phyloP scores from a whole-genome alignment of 64 coral and sea anemone genomes.

The Montipora capricornis region DNA sequence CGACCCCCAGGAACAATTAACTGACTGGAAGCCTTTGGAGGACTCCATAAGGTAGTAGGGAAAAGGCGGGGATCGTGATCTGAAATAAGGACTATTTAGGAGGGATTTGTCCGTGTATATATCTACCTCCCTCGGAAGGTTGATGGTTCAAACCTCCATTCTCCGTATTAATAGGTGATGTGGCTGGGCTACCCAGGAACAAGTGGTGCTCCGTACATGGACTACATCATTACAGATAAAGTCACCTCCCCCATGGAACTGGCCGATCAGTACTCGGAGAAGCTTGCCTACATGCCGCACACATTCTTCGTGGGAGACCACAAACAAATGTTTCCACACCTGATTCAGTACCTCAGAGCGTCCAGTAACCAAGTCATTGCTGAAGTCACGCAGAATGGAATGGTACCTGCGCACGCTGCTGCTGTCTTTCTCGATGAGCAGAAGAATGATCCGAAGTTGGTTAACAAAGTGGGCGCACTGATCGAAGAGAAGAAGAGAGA shows the following conservation, averaged over 20 bases:
- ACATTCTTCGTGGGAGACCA: slow-evolving; percentile 99
- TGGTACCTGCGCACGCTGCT: slow-evolving; percentile 59
- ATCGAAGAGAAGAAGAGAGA: slow-evolving; percentile 94
- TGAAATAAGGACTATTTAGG: too few relatives aligned
- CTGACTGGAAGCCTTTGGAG: too few relatives aligned
- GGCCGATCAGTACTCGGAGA: slow-evolving; percentile 93
- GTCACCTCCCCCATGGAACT: slow-evolving; percentile 88
- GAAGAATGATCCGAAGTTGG: slow-evolving; percentile 74
- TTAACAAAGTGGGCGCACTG: slow-evolving; percentile 78
- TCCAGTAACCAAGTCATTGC: slow-evolving; percentile 58
- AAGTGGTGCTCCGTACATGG: slow-evolving; percentile 99
- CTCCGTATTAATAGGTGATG: slow-evolving; percentile 74
- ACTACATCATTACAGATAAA: slow-evolving; percentile 97
- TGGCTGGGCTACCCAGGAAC: slow-evolving; percentile 98
- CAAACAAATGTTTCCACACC: slow-evolving; percentile 99
- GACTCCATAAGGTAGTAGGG: too few relatives aligned
- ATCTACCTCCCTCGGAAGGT: too few relatives aligned
- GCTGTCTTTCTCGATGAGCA: slow-evolving; percentile 62
- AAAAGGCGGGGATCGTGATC: too few relatives aligned
- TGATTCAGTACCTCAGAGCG: slow-evolving; percentile 85
- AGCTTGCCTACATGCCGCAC: slow-evolving; percentile 92
- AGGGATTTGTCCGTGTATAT: too few relatives aligned
- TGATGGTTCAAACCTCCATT: too few relatives aligned
- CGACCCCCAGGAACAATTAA: too few relatives aligned
- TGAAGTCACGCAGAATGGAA: slow-evolving; percentile 65